Conservation (phyloP, 1,140 invertebrate genomes). For the Eupristina koningsbergeri region DNA sequence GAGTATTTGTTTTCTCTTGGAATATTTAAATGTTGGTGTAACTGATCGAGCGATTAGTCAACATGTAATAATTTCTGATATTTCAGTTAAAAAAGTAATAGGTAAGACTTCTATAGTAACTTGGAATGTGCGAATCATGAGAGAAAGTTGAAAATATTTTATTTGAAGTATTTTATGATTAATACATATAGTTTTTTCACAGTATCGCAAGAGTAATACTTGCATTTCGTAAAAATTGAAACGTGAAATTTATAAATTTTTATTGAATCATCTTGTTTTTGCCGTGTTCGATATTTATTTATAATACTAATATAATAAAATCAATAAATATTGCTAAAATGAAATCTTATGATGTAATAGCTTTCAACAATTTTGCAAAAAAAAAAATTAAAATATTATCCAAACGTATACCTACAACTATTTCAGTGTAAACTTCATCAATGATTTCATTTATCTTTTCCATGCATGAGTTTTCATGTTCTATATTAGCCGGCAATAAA, state of each 20-base stretch:
- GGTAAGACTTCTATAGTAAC: not conserved
- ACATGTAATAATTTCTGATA: not conserved
- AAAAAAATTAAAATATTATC: conserved; percentile 58
- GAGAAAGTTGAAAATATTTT: not conserved
- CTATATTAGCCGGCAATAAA: conserved; percentile 51
- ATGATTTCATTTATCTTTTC: conserved; percentile 56
- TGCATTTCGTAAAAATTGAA: too few relatives aligned
- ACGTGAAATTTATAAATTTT: too few relatives aligned
- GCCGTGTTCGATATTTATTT: too few relatives aligned
- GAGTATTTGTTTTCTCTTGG: not conserved
- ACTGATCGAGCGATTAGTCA: not conserved
- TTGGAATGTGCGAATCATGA: not conserved
- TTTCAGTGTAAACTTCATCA: conserved; percentile 57
- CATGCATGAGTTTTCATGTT: conserved; percentile 56
- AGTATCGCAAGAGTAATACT: not conserved
- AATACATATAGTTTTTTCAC: not conserved
- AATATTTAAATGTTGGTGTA: not conserved
- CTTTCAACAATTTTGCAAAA: conserved; percentile 53
- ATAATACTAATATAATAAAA: too few relatives aligned
- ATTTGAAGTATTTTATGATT: not conserved
- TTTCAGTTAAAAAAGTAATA: not conserved
- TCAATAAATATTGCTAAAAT: too few relatives aligned
- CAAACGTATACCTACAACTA: conserved; percentile 56
- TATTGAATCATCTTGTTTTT: too few relatives aligned
- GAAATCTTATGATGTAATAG: conserved; percentile 52